Conservation (phyloP, 2,888 invertebrate genomes). For the Lumbricus terrestris region DNA sequence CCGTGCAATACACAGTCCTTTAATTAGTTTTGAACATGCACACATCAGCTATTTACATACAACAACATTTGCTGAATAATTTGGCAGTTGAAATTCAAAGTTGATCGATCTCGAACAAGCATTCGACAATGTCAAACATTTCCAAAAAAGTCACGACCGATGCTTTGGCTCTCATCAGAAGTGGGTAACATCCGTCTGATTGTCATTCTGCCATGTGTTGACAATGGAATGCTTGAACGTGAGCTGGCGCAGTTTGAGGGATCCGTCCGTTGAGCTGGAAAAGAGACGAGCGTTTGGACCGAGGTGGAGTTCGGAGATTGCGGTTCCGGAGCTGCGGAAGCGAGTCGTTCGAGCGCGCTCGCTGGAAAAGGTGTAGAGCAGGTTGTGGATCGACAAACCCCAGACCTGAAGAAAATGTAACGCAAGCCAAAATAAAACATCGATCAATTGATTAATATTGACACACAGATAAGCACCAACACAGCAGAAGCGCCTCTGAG, state of each 20-base stretch:
- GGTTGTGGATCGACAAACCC: constrained; percentile 82
- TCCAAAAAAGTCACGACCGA: too few species aligned
- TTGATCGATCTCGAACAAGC: neutral
- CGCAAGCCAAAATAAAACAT: too few species aligned
- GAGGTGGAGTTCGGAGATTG: constrained; percentile 78
- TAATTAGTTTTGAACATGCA: neutral
- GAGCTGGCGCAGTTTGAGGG: constrained; percentile 84
- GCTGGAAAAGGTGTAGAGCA: constrained; percentile 82
- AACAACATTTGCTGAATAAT: neutral
- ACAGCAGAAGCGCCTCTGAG: too few species aligned
- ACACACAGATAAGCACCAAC: too few species aligned
- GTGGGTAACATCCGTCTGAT: neutral
- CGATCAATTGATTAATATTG: neutral
- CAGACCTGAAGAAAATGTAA: constrained; percentile 64
- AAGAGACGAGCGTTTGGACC: constrained; percentile 86
- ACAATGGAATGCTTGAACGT: neutral
- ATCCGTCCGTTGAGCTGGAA: constrained; percentile 98
- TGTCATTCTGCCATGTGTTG: neutral
- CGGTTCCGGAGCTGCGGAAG: constrained; percentile 95
- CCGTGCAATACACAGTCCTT: neutral
- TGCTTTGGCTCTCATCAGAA: neutral
- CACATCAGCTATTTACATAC: neutral
- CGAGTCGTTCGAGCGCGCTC: constrained; percentile 90
- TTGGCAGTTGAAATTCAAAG: neutral
- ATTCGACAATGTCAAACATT: neutral